Evolutionary conservation across 2,797 vertebrate species (phyloP).

Genomic region (Odontamblyopus rebecca): DNA sequence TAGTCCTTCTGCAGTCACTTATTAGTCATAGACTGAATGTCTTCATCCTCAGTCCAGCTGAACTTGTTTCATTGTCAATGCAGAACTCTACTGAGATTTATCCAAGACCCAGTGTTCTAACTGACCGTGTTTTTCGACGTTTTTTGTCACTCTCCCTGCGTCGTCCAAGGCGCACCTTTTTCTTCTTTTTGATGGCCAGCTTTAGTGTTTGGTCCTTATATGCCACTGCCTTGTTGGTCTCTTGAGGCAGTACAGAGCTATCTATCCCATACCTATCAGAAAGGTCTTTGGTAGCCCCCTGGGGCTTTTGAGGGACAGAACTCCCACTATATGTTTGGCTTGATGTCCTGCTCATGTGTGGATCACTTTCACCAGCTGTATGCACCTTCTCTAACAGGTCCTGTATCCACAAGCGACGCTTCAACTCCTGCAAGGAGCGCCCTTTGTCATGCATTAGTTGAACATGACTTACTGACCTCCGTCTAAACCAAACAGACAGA

Average conservation of each 20-base stretch:
- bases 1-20: conserved; percentile 40
- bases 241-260: conserved; percentile 84
- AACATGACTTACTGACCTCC: conserved; percentile 82
- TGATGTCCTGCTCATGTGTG: conserved; percentile 64
- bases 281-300: conserved; percentile 87
- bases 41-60: conserved; percentile 41
- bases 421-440: conserved; percentile 87
- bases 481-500: conserved; percentile 68
- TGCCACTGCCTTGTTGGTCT: conserved; percentile 90
- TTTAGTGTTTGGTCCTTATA: conserved; percentile 89
- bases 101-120: conserved; percentile 7
- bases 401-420: conserved; percentile 89
- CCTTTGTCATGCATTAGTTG: conserved; percentile 96
- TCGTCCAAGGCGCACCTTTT: conserved; percentile 85
- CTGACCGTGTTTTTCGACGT: conserved; percentile 81
- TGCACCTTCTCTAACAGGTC: conserved; percentile 90
- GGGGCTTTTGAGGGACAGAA: conserved; percentile 80
- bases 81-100: conserved; percentile 37
- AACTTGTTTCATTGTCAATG: conserved; percentile 54
- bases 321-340: conserved; percentile 73
- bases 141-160: conserved; percentile 90
- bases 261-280: conserved; percentile 79
- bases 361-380: conserved; percentile 84
- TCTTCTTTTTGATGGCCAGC: conserved; percentile 88
- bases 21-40: conserved; percentile 31